phyloP scores from a whole-genome alignment of 2,797 vertebrate species.

The Xenops minutus region DNA sequence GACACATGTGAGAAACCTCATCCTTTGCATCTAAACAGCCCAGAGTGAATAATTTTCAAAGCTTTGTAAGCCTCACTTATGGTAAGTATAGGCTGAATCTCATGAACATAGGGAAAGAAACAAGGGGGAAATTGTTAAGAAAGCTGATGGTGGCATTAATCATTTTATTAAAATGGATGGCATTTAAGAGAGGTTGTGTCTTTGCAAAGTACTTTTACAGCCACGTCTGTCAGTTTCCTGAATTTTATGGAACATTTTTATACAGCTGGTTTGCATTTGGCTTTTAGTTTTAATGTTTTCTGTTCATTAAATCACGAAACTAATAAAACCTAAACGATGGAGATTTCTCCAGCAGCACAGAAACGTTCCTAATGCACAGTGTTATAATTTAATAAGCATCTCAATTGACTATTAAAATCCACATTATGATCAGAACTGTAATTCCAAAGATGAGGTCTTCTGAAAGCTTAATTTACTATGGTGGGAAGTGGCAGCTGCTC shows the following conservation, averaged over 20 bases:
- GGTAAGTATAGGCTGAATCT: neutral
- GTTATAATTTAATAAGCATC: constrained; percentile 63
- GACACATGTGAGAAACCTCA: neutral
- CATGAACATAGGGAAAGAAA: neutral
- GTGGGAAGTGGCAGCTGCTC: constrained; percentile 52
- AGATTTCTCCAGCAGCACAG: constrained; percentile 7
- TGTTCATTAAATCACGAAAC: constrained; percentile 59
- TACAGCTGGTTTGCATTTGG: constrained; percentile 51
- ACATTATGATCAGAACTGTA: constrained; percentile 57
- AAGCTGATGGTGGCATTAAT: neutral
- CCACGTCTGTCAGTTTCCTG: constrained; percentile 3
- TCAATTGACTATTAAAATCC: constrained; percentile 59
- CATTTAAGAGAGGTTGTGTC: constrained; percentile 11
- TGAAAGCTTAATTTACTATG: constrained; percentile 60
- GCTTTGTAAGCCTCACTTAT: neutral
- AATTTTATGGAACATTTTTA: constrained; percentile 28
- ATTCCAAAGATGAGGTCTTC: constrained; percentile 59
- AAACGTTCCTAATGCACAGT: neutral
- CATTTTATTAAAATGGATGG: neutral
- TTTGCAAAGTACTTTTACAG: constrained; percentile 23
- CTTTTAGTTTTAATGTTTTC: constrained; percentile 59
- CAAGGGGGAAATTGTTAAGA: neutral
- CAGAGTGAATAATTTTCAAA: neutral
- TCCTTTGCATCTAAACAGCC: neutral
- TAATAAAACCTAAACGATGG: constrained; percentile 41